These are phyloP conservation scores for Psittacara wagleri DNA, from an alignment of 2,113 vertebrate species.

Conservation along the genomic window DNA sequence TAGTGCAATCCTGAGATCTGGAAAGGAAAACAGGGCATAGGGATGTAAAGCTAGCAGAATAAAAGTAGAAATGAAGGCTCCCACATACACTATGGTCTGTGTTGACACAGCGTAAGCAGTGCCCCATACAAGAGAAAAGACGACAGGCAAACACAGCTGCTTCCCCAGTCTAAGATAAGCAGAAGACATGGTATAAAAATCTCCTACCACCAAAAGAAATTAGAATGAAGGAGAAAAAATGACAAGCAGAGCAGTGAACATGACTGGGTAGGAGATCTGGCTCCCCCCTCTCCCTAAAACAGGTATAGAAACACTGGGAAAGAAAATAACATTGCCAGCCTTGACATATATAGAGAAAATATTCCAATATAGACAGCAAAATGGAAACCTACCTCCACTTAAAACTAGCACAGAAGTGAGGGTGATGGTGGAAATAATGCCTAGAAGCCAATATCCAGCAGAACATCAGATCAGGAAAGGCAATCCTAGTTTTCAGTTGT, in stretches of 20 bases:
- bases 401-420: background rate
- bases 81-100: background rate
- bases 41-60: background rate
- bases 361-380: background rate
- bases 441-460: background rate
- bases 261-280: background rate
- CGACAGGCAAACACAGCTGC: slow-evolving; percentile 46
- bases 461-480: background rate
- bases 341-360: background rate
- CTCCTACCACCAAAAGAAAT: background rate
- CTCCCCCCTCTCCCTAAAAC: background rate
- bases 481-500: background rate
- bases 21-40: background rate
- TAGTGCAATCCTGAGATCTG: background rate
- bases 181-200: slow-evolving; percentile 3
- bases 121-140: slow-evolving; percentile 41
- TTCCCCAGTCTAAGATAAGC: slow-evolving; percentile 27
- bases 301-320: background rate
- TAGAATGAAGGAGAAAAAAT: background rate
- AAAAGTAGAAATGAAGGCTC: slow-evolving; percentile 25
- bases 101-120: slow-evolving; percentile 40
- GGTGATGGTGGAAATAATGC: background rate
- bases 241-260: background rate
- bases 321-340: background rate
- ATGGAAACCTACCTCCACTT: background rate